phyloP scores from a whole-genome alignment of 2,797 vertebrate genomes.

The Phylloscopus collybita region DNA sequence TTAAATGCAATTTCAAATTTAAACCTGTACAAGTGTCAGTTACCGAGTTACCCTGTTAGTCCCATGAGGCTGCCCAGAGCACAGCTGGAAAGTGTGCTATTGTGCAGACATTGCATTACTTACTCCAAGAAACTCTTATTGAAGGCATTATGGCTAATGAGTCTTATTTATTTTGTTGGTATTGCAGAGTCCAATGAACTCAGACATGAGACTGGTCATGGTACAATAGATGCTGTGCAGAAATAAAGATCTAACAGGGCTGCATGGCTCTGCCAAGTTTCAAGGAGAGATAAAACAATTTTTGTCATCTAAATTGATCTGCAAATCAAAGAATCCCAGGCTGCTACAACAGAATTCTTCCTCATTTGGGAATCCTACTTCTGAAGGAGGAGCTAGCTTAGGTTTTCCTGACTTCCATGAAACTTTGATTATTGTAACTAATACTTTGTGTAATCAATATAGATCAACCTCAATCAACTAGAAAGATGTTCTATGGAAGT shows the following conservation, averaged over 20 bases:
- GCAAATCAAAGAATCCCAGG: neutral
- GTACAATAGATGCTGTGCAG: neutral
- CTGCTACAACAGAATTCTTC: neutral
- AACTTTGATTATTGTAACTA: neutral
- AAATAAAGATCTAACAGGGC: neutral
- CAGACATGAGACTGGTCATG: neutral
- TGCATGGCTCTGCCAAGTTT: neutral
- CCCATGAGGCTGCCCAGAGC: constrained; percentile 76
- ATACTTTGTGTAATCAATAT: neutral
- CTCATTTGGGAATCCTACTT: neutral
- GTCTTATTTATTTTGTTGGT: constrained; percentile 29
- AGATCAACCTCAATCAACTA: neutral
- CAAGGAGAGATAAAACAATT: neutral
- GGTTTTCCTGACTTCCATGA: neutral
- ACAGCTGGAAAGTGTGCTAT: constrained; percentile 51
- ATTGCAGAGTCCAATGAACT: neutral
- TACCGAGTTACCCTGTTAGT: constrained; percentile 56
- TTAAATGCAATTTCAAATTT: constrained; percentile 80
- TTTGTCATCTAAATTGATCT: neutral
- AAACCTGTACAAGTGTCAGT: constrained; percentile 74
- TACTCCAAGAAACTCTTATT: constrained; percentile 64
- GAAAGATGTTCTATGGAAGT: neutral
- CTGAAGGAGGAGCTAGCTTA: neutral
- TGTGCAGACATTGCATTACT: constrained; percentile 58
- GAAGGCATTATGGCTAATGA: constrained; percentile 67